Evolutionary conservation across 2,797 vertebrate genomes (phyloP).

Genomic region (Clarias pachynema): DNA sequence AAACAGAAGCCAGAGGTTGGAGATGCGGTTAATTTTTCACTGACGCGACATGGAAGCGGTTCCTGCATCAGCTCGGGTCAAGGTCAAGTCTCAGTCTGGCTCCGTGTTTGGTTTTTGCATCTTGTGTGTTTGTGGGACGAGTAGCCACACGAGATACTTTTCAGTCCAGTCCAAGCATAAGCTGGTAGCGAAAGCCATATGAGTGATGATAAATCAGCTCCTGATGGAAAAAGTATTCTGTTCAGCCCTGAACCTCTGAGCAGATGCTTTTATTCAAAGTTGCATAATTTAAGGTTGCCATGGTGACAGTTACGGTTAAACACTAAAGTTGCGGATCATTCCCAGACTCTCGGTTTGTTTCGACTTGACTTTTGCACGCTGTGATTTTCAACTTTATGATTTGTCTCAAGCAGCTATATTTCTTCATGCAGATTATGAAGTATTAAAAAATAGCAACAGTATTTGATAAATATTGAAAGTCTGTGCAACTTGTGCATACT

Average conservation of each 20-base stretch:
- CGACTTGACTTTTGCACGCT: no score
- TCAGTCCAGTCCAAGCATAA: neutral
- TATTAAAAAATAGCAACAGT: no score
- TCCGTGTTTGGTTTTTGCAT: neutral
- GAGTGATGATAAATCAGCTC: neutral
- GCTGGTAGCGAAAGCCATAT: neutral
- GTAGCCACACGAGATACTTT: neutral
- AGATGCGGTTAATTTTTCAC: neutral
- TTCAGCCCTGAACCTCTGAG: neutral
- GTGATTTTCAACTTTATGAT: no score
- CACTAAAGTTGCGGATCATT: no score
- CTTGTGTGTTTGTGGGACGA: neutral
- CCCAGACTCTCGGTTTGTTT: no score
- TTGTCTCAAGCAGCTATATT: no score
- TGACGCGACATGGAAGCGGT: neutral
- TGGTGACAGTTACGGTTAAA: neutral
- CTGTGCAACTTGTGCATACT: no score
- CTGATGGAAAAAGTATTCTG: neutral
- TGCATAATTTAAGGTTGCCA: neutral
- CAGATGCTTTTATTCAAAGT: neutral
- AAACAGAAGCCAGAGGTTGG: neutral
- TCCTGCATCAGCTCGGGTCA: neutral
- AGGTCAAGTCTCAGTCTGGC: neutral
- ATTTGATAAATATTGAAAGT: no score
- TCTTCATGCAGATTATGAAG: no score